Percentiles rank a stretch among this genome's conserved stretches.
These are phyloP conservation scores for Atta colombica DNA, from an alignment of 1,140 invertebrate species.

Conservation along the genomic window DNA sequence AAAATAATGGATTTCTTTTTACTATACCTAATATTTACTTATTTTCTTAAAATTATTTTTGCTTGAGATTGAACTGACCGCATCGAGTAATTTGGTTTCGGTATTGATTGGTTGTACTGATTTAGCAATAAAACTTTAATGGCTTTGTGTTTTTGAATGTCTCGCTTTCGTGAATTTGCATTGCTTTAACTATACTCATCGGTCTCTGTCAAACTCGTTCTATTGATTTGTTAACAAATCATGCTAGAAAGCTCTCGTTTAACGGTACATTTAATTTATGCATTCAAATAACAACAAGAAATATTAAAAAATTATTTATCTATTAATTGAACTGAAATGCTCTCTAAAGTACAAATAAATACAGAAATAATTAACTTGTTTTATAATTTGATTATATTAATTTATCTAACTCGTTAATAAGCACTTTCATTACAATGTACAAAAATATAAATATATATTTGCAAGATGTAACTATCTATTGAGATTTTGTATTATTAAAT, in stretches of 20 bases:
- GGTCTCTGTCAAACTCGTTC: background rate
- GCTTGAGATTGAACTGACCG: background rate
- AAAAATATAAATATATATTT: slow-evolving; percentile 1
- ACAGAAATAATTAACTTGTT: slow-evolving; percentile 13
- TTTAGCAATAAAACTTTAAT: slow-evolving; percentile 2
- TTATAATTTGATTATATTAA: slow-evolving; percentile 1
- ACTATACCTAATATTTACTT: background rate
- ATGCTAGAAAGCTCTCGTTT: background rate
- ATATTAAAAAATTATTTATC: background rate
- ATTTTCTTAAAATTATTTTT: background rate
- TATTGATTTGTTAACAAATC: slow-evolving; percentile 29
- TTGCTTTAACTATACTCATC: slow-evolving; percentile 9
- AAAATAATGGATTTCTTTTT: no score
- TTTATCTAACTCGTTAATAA: slow-evolving; percentile 1
- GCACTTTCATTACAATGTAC: background rate
- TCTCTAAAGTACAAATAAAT: background rate
- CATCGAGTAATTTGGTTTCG: background rate
- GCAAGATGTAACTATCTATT: background rate
- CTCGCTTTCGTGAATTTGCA: background rate
- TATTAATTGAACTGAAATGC: background rate
- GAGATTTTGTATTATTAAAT: background rate
- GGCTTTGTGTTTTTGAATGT: background rate
- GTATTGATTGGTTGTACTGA: background rate
- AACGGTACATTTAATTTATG: slow-evolving; percentile 15
- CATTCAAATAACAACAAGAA: background rate